Conservation (phyloP, 2,797 vertebrate genomes). For the Cirrhinus molitorella region DNA sequence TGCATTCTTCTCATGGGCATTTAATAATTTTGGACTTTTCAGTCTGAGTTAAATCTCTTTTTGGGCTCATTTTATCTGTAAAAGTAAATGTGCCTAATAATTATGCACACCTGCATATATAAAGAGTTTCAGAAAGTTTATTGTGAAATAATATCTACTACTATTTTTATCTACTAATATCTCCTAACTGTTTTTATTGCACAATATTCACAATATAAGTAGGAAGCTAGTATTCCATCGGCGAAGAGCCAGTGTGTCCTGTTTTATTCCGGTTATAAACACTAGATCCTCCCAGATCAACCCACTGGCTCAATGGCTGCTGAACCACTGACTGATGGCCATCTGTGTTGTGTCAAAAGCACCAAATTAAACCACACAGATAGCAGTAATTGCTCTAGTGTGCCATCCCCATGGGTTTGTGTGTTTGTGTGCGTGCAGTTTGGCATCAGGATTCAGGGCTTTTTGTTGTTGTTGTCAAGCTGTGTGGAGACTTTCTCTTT, state of each 20-base stretch:
- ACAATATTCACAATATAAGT: neutral
- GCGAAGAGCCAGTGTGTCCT: neutral
- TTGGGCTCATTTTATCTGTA: too few species aligned
- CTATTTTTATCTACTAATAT: too few species aligned
- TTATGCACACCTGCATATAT: too few species aligned
- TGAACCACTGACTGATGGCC: constrained; percentile 20
- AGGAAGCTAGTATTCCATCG: neutral
- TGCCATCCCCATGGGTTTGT: neutral
- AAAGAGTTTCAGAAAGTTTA: neutral
- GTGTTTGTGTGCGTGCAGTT: constrained; percentile 5
- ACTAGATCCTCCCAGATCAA: neutral
- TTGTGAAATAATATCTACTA: neutral
- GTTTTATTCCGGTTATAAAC: neutral
- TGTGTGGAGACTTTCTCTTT: neutral
- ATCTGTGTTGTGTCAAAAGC: constrained; percentile 35
- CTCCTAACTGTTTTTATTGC: neutral
- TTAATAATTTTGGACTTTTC: too few species aligned
- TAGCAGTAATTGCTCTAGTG: constrained; percentile 27
- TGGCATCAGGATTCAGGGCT: neutral
- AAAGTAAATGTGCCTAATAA: too few species aligned
- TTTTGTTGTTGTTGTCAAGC: neutral
- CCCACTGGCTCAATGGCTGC: neutral
- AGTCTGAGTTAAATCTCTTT: too few species aligned
- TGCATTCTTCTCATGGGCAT: too few species aligned
- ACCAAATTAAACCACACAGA: constrained; percentile 26